These are phyloP conservation scores for Argyrosomus japonicus DNA, from an alignment of 2,113 vertebrate species.

Conservation along the genomic window DNA sequence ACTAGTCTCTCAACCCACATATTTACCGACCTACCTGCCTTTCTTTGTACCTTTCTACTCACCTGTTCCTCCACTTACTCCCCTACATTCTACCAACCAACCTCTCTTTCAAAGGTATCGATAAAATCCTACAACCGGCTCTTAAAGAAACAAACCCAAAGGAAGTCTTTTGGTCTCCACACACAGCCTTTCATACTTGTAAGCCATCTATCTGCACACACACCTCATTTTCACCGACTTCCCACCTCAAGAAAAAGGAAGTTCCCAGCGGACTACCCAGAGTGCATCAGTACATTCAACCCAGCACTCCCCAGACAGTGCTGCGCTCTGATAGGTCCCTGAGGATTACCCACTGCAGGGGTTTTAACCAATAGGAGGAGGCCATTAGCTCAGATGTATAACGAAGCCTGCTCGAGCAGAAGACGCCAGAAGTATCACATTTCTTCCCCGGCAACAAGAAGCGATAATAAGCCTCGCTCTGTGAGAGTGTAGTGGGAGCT, in stretches of 20 bases:
- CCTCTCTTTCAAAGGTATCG: background rate
- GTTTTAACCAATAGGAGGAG: slow-evolving; percentile 49
- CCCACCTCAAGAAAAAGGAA: slow-evolving; percentile 8
- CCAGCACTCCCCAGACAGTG: slow-evolving; percentile 45
- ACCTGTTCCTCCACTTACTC: background rate
- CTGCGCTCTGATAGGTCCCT: slow-evolving; percentile 63
- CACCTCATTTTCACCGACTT: slow-evolving; percentile 19
- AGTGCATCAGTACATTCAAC: slow-evolving; percentile 46
- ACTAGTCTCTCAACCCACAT: background rate
- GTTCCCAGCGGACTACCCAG: slow-evolving; percentile 40
- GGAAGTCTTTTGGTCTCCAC: background rate
- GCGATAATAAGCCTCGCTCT: background rate
- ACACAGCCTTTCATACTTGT: background rate
- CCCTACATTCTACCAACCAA: background rate
- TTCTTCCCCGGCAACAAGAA: slow-evolving; percentile 12
- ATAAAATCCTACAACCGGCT: background rate
- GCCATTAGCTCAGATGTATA: slow-evolving; percentile 35
- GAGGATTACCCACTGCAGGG: slow-evolving; percentile 30
- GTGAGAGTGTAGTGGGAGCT: slow-evolving; percentile 19
- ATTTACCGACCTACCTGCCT: background rate
- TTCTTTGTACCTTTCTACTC: background rate
- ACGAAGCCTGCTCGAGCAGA: background rate
- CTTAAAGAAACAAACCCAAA: slow-evolving; percentile 2
- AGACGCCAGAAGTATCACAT: background rate
- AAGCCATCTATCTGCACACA: background rate